A percentile compares a stretch with the other conserved stretches of the same genome.
These are phyloP conservation scores for Volucella bombylans DNA, from an alignment of 2,888 invertebrate genomes.

Conservation along the genomic window DNA sequence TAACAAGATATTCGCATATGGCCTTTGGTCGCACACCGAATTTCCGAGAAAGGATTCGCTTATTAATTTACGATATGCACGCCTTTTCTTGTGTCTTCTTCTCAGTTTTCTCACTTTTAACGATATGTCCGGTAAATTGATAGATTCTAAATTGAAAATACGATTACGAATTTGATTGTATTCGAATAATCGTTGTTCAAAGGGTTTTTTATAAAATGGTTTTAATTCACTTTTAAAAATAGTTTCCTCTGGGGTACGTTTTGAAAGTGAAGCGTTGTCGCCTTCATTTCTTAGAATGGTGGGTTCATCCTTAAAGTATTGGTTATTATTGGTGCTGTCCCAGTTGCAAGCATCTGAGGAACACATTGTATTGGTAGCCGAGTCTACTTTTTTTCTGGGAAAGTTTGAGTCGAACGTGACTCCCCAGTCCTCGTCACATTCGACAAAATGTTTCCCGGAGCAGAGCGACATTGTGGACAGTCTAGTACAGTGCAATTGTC, in stretches of 20 bases:
- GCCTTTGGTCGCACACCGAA: not conserved
- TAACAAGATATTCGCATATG: not conserved
- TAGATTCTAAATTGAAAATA: slow-evolving; percentile 1
- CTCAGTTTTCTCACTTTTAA: not conserved
- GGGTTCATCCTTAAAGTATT: not conserved
- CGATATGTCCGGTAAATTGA: not conserved
- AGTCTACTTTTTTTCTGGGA: slow-evolving; percentile 21
- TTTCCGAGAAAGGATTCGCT: not conserved
- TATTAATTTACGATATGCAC: slow-evolving; percentile 2
- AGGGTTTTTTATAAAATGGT: slow-evolving; percentile 9
- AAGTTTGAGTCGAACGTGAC: slow-evolving; percentile 20
- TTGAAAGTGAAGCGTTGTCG: too few relatives aligned
- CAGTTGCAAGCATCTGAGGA: not conserved
- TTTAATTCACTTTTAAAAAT: not conserved
- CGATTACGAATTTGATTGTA: slow-evolving; percentile 15
- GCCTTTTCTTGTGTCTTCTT: not conserved
- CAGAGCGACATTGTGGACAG: not conserved
- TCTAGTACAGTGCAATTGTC: slow-evolving; percentile 10
- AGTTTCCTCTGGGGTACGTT: too few relatives aligned
- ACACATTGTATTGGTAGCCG: not conserved
- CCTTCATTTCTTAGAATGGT: not conserved
- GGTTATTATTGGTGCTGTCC: not conserved
- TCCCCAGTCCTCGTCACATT: slow-evolving; percentile 8
- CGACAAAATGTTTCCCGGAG: slow-evolving; percentile 7
- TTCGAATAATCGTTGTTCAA: slow-evolving; percentile 6